Evolutionary conservation across 2,797 vertebrate genomes (phyloP).

Genomic region (Chromis chromis): DNA sequence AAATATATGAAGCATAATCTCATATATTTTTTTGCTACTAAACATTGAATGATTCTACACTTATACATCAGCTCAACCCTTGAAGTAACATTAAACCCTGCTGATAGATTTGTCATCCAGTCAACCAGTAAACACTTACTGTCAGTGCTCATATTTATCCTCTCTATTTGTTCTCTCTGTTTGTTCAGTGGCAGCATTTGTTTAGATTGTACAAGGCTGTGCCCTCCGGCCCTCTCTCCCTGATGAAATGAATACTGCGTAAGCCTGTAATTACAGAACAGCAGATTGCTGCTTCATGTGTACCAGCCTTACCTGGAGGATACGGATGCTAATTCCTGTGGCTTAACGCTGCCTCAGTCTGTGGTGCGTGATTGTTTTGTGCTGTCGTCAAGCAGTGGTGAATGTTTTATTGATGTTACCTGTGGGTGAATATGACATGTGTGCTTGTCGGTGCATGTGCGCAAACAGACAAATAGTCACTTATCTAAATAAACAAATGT

Average conservation of each 20-base stretch:
- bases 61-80: neutral
- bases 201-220: conserved; percentile 9
- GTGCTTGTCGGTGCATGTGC: conserved; percentile 26
- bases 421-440: conserved; percentile 11
- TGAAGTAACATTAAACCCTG: neutral
- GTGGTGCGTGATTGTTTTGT: neutral
- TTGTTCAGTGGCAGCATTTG: conserved; percentile 3
- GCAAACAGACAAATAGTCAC: conserved; percentile 1
- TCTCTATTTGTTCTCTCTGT: neutral
- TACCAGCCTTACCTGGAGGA: conserved; percentile 56
- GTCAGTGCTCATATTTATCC: neutral
- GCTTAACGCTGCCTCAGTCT: conserved; percentile 29
- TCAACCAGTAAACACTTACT: too few species aligned
- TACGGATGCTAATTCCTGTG: conserved; percentile 20
- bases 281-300: conserved; percentile 6
- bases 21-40: neutral
- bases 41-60: neutral
- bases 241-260: conserved; percentile 11
- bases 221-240: neutral
- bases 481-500: conserved; percentile 41
- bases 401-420: conserved; percentile 39
- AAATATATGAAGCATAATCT: neutral
- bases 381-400: conserved; percentile 6
- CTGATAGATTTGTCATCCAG: neutral
- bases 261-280: conserved; percentile 35